phyloP scores from a whole-genome alignment of 2,888 invertebrate genomes.

The Ephialtes manifestator region DNA sequence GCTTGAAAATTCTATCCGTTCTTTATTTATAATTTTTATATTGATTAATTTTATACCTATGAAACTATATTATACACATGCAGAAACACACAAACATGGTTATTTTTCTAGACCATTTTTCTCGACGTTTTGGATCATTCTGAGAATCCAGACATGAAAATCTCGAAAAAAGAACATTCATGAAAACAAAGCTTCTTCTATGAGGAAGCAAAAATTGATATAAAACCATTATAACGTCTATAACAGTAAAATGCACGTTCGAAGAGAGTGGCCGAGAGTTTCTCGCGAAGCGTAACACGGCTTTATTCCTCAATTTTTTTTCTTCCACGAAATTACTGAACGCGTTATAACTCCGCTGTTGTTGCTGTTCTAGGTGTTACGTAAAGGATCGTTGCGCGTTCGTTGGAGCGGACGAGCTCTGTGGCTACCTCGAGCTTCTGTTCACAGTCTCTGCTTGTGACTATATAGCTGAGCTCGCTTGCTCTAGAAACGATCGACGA shows the following conservation, averaged over 20 bases:
- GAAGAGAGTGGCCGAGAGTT: conserved; percentile 21
- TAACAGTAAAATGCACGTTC: conserved; percentile 8
- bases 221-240: neutral
- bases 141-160: too few species aligned
- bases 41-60: too few species aligned
- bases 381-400: conserved; percentile 69
- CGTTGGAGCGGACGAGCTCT: conserved; percentile 63
- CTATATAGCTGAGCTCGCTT: neutral
- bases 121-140: too few species aligned
- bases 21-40: too few species aligned
- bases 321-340: conserved; percentile 13
- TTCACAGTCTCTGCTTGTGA: neutral
- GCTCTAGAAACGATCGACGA: conserved; percentile 13
- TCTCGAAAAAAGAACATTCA: neutral
- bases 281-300: conserved; percentile 12
- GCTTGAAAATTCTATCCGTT: too few species aligned
- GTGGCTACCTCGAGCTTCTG: conserved; percentile 24
- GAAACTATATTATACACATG: too few species aligned
- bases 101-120: too few species aligned
- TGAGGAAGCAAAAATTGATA: neutral
- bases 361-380: conserved; percentile 50
- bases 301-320: conserved; percentile 11
- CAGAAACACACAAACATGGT: too few species aligned
- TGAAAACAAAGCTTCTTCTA: neutral
- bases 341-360: conserved; percentile 42